phyloP scores from a whole-genome alignment of 1,140 invertebrate species.

The Cotesia glomerata region DNA sequence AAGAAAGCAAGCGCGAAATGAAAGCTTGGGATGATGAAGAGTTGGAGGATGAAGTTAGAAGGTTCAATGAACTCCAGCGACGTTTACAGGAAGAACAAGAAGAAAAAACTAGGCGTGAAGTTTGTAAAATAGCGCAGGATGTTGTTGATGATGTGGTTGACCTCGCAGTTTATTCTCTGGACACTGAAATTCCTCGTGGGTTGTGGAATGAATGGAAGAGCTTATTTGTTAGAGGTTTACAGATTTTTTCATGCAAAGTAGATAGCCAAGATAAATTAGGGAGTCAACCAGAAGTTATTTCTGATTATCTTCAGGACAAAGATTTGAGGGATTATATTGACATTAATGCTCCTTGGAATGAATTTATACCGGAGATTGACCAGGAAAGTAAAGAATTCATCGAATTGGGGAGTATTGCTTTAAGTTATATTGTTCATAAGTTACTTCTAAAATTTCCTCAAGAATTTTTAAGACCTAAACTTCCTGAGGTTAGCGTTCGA shows the following conservation, averaged over 20 bases:
- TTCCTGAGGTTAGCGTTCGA: conserved; percentile 56
- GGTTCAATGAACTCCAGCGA: conserved; percentile 62
- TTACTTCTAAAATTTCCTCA: conserved; percentile 53
- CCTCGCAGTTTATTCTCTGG: conserved; percentile 61
- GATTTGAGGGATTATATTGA: conserved; percentile 55
- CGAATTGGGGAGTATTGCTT: conserved; percentile 56
- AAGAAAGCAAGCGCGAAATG: conserved; percentile 60
- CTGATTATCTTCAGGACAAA: conserved; percentile 42
- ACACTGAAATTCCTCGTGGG: conserved; percentile 59
- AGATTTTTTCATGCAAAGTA: conserved; percentile 52
- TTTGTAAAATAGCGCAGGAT: conserved; percentile 61
- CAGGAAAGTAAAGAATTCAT: conserved; percentile 50
- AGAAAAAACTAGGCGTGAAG: conserved; percentile 55
- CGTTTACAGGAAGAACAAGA: conserved; percentile 58
- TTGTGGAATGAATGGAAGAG: conserved; percentile 64
- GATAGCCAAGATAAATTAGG: background rate
- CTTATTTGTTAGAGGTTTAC: conserved; percentile 62
- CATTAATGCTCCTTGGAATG: conserved; percentile 49
- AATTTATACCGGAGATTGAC: conserved; percentile 42
- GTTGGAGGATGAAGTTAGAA: conserved; percentile 63
- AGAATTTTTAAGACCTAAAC: conserved; percentile 31
- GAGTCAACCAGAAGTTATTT: background rate
- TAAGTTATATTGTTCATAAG: conserved; percentile 66
- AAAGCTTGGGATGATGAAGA: conserved; percentile 54
- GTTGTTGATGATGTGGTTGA: conserved; percentile 63